phyloP scores from a whole-genome alignment of 2,797 vertebrate genomes.

The Melanotaenia boesemani region DNA sequence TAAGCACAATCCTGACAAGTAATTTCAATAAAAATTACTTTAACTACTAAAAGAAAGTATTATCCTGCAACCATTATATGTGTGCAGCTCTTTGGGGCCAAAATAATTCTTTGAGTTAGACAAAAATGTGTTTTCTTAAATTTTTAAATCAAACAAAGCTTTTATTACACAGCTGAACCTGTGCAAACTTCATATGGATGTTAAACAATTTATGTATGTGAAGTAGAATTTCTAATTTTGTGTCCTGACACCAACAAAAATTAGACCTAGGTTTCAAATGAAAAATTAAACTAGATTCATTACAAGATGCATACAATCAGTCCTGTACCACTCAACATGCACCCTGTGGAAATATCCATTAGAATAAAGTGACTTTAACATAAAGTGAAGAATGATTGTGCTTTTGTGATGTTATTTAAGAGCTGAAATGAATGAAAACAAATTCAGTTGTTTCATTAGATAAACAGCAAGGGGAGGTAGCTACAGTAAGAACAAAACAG shows the following conservation, averaged over 20 bases:
- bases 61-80: constrained; percentile 61
- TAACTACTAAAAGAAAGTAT: constrained; percentile 35
- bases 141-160: constrained; percentile 17
- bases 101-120: constrained; percentile 1
- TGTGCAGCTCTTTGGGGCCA: constrained; percentile 47
- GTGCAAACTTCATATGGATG: background rate
- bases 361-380: constrained; percentile 57
- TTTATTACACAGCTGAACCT: constrained; percentile 4
- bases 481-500: constrained; percentile 49
- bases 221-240: constrained; percentile 7
- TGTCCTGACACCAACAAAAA: constrained; percentile 11
- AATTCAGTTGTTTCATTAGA: constrained; percentile 26
- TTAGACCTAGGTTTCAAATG: constrained; percentile 29
- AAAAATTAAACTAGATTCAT: constrained; percentile 22
- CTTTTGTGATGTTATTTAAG: constrained; percentile 15
- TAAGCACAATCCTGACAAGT: constrained; percentile 62
- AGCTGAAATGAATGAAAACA: constrained; percentile 32
- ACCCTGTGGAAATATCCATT: constrained; percentile 28
- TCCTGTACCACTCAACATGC: constrained; percentile 27
- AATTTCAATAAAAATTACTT: constrained; percentile 40
- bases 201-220: background rate
- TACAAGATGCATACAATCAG: constrained; percentile 25
- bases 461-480: constrained; percentile 56
- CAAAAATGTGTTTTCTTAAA: background rate
- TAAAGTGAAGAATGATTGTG: constrained; percentile 46